Conservation (phyloP, 2,888 invertebrate genomes). For the Pteria penguin region DNA sequence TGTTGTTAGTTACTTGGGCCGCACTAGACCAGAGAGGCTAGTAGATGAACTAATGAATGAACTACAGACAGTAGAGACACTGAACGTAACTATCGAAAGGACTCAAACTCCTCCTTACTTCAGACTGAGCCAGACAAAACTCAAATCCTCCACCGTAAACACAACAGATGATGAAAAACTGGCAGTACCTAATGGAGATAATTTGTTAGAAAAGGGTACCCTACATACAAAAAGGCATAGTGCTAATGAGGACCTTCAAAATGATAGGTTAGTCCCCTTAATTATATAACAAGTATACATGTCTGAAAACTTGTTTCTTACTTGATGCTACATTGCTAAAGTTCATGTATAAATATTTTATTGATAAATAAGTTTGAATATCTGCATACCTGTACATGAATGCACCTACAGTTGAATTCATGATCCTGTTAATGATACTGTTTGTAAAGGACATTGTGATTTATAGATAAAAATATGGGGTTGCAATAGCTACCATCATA, state of each 20-base stretch:
- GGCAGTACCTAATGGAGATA: conserved; percentile 72
- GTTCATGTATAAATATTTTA: not conserved
- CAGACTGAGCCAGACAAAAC: conserved; percentile 86
- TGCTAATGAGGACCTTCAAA: conserved; percentile 75
- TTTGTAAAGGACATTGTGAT: too few relatives aligned
- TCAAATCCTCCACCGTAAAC: conserved; percentile 67
- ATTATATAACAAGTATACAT: too few relatives aligned
- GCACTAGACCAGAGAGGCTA: conserved; percentile 93
- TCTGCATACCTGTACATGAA: too few relatives aligned
- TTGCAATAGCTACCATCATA: too few relatives aligned
- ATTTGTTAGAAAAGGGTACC: conserved; percentile 92
- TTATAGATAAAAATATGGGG: too few relatives aligned
- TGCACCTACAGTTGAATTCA: not conserved
- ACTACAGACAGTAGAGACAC: conserved; percentile 96
- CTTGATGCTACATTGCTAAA: not conserved
- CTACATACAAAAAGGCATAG: conserved; percentile 95
- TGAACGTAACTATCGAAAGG: conserved; percentile 96
- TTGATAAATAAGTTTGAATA: not conserved
- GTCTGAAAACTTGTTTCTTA: too few relatives aligned
- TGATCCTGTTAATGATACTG: too few relatives aligned
- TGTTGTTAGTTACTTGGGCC: conserved; percentile 94
- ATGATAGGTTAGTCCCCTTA: conserved; percentile 69
- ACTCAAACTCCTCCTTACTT: conserved; percentile 99
- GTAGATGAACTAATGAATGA: conserved; percentile 98
- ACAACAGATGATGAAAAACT: conserved; percentile 82